Evolutionary conservation across 2,888 invertebrate genomes (phyloP).

Genomic region (Beris morrisii): DNA sequence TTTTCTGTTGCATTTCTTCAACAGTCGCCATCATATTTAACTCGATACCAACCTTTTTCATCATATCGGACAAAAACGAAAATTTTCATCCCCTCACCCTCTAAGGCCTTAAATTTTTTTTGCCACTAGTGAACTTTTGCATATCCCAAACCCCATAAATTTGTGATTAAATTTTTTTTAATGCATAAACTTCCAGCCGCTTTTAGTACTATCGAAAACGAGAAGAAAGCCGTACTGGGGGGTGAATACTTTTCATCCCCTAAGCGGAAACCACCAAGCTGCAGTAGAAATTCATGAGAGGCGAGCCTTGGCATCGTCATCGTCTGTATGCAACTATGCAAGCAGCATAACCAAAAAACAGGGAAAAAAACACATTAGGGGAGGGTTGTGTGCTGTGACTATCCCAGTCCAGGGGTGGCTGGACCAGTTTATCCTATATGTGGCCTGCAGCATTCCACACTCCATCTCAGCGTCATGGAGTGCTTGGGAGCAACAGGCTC

Average conservation of each 20-base stretch:
- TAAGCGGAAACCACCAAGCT: slow-evolving; percentile 2
- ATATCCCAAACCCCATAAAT: slow-evolving; percentile 8
- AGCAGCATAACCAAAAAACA: slow-evolving; percentile 4
- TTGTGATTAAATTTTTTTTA: slow-evolving; percentile 21
- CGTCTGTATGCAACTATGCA: slow-evolving; percentile 21
- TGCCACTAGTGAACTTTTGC: background rate
- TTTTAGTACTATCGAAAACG: slow-evolving; percentile 12
- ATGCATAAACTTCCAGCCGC: slow-evolving; percentile 9
- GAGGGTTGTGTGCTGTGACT: background rate
- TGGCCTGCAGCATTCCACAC: slow-evolving; percentile 27
- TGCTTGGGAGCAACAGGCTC: slow-evolving; percentile 31
- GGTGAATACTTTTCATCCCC: background rate
- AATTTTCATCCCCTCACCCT: no score
- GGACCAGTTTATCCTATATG: slow-evolving; percentile 23
- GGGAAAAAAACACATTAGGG: no score
- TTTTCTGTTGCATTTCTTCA: no score
- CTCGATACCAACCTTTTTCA: no score
- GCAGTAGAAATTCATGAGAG: slow-evolving; percentile 29
- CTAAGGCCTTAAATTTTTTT: no score
- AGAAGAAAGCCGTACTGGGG: background rate
- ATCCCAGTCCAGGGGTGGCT: slow-evolving; percentile 15
- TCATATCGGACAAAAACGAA: no score
- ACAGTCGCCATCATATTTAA: no score
- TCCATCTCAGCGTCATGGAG: background rate
- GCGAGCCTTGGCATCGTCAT: slow-evolving; percentile 25